These are phyloP conservation scores for Plagodis pulveraria DNA, from an alignment of 2,888 invertebrate genomes.

Conservation along the genomic window DNA sequence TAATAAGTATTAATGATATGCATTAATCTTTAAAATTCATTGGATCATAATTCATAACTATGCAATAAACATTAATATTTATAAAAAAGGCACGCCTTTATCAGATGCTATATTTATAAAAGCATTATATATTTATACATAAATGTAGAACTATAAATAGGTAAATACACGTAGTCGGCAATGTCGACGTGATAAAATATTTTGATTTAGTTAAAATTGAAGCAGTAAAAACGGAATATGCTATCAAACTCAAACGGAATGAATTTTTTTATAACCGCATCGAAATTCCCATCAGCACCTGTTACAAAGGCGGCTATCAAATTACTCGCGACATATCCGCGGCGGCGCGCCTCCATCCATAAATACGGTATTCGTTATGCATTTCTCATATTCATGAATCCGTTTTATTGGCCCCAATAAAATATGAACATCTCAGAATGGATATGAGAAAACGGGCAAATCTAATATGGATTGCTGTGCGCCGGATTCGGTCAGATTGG, in stretches of 20 bases:
- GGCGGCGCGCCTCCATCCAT: conserved; percentile 78
- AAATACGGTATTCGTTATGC: conserved; percentile 85
- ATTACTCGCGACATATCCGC: conserved; percentile 82
- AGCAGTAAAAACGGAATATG: conserved; percentile 54
- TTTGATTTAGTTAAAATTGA: conserved; percentile 45
- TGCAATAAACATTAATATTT: conserved; percentile 21
- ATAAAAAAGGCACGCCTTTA: conserved; percentile 17
- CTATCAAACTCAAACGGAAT: conserved; percentile 70
- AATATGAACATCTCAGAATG: conserved; percentile 86
- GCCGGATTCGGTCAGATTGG: conserved; percentile 78
- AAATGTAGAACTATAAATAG: conserved; percentile 21
- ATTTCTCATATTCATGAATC: conserved; percentile 86
- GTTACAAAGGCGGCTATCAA: conserved; percentile 84
- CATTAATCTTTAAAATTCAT: conserved; percentile 26
- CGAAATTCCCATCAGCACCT: conserved; percentile 83
- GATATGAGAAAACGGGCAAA: conserved; percentile 83
- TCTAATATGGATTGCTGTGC: conserved; percentile 84
- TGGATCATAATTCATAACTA: conserved; percentile 17
- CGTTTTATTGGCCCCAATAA: conserved; percentile 86
- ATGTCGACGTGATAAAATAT: conserved; percentile 25
- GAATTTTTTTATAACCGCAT: conserved; percentile 75
- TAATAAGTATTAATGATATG: conserved; percentile 25
- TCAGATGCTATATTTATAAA: conserved; percentile 20
- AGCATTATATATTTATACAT: too few relatives aligned
- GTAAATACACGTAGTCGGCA: conserved; percentile 30